phyloP scores from a whole-genome alignment of 2,797 vertebrate genomes.

The Carapus acus region DNA sequence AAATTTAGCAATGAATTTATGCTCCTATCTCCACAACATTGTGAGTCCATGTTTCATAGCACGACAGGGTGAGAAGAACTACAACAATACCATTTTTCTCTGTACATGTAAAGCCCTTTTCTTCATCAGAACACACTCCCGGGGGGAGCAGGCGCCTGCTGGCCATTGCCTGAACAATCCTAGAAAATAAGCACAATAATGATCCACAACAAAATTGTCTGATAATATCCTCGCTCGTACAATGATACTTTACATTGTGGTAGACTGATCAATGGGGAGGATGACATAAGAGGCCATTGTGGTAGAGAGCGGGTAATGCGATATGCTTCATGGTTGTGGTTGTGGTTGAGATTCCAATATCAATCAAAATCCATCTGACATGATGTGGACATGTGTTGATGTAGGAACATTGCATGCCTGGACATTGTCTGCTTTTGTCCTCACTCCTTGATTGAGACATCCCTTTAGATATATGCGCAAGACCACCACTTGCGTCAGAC shows the following conservation, averaged over 20 bases:
- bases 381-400: constrained; percentile 12
- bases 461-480: neutral
- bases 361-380: constrained; percentile 32
- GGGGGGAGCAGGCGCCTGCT: constrained; percentile 46
- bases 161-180: constrained; percentile 50
- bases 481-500: constrained; percentile 2
- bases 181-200: constrained; percentile 71
- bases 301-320: constrained; percentile 30
- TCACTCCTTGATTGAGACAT: neutral
- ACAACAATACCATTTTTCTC: constrained; percentile 40
- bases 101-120: constrained; percentile 36
- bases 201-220: constrained; percentile 72
- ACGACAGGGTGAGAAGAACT: constrained; percentile 29
- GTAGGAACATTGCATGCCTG: neutral
- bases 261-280: constrained; percentile 66
- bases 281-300: constrained; percentile 56
- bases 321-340: constrained; percentile 11
- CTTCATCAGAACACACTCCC: constrained; percentile 41
- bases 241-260: constrained; percentile 73
- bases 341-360: constrained; percentile 21
- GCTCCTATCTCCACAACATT: neutral
- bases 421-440: neutral
- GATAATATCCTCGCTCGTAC: constrained; percentile 70
- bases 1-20: no score
- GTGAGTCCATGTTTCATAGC: constrained; percentile 27